phyloP scores from a whole-genome alignment of 2,797 vertebrate species.

The Falco concolor region DNA sequence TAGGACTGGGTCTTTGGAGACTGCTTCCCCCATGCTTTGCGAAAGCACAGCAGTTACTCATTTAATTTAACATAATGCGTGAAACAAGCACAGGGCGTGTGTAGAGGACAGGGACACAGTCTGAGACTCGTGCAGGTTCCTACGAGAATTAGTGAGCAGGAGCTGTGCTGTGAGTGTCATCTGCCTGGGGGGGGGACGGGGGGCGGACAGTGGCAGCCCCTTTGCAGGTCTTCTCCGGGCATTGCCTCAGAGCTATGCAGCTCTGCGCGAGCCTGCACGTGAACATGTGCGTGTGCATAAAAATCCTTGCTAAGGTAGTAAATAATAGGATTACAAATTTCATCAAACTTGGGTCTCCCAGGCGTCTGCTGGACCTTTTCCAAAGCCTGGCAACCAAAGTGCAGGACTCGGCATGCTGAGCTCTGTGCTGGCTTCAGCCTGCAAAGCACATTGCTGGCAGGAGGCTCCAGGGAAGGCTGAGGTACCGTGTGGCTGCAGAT shows the following conservation, averaged over 20 bases:
- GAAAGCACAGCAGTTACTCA: background rate
- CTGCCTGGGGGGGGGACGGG: fast-evolving
- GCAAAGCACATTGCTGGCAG: background rate
- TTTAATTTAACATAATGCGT: background rate
- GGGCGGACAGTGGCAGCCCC: background rate
- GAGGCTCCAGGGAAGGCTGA: background rate
- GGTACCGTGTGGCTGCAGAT: background rate
- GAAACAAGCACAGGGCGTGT: background rate
- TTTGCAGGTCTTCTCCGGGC: background rate
- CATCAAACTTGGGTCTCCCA: background rate
- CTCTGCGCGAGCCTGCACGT: fast-evolving
- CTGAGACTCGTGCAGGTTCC: fast-evolving
- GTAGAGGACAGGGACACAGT: background rate
- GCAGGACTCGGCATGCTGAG: background rate
- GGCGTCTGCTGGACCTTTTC: slow-evolving; percentile 23
- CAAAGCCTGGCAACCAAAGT: background rate
- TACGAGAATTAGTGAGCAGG: background rate
- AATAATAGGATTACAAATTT: background rate
- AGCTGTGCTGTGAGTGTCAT: background rate
- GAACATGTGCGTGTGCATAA: fast-evolving
- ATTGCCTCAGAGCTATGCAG: background rate
- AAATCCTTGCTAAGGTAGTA: background rate
- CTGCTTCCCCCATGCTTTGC: background rate
- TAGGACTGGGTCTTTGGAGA: background rate
- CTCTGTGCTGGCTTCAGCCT: background rate